Conservation (phyloP, 1,140 invertebrate genomes). For the Aphelinus atriplicis region DNA sequence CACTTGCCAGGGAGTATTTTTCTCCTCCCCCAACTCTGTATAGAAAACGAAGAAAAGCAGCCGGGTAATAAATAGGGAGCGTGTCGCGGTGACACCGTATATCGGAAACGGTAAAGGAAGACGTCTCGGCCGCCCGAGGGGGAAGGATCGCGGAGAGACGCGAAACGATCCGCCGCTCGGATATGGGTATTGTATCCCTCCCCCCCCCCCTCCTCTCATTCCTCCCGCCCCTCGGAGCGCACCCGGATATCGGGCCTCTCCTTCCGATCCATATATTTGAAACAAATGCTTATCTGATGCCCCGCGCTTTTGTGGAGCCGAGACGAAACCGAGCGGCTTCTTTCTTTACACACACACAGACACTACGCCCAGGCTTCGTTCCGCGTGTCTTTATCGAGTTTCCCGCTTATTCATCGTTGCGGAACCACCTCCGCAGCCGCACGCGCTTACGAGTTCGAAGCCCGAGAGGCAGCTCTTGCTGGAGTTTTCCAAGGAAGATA, state of each 20-base stretch:
- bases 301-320: slow-evolving; percentile 54
- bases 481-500: too few species aligned
- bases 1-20: too few species aligned
- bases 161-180: slow-evolving; percentile 38
- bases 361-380: slow-evolving; percentile 44
- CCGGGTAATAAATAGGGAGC: slow-evolving; percentile 10
- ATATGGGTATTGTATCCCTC: slow-evolving; percentile 52
- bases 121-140: not conserved
- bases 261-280: slow-evolving; percentile 61
- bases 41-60: slow-evolving; percentile 3
- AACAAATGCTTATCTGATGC: slow-evolving; percentile 63
- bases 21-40: too few species aligned
- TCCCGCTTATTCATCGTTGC: slow-evolving; percentile 3
- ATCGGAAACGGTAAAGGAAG: slow-evolving; percentile 10
- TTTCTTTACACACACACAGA: slow-evolving; percentile 35
- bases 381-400: slow-evolving; percentile 32
- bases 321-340: slow-evolving; percentile 51
- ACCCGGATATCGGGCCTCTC: slow-evolving; percentile 44
- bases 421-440: not conserved
- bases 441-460: too few species aligned
- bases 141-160: slow-evolving; percentile 11
- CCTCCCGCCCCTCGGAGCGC: slow-evolving; percentile 41
- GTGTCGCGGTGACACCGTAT: not conserved
- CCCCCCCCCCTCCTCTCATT: not conserved
- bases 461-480: too few species aligned